A percentile compares a stretch with the other conserved stretches of the same genome.
Evolutionary conservation across 2,797 vertebrate genomes (phyloP).

Genomic region (Orientallactaga sibirica): DNA sequence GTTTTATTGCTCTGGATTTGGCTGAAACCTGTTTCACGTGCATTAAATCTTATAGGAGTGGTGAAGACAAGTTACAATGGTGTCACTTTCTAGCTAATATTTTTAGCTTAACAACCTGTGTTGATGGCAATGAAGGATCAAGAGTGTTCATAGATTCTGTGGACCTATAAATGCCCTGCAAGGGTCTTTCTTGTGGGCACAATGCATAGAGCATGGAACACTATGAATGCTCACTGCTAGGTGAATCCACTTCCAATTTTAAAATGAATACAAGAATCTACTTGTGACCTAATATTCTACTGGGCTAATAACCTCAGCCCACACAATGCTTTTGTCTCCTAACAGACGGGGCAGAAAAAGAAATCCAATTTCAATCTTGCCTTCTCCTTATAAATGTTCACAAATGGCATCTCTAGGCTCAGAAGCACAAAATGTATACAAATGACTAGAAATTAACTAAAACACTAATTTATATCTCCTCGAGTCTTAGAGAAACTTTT

Average conservation of each 20-base stretch:
- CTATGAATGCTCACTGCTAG: not conserved
- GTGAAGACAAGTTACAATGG: slow-evolving; percentile 43
- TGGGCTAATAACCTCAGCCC: not conserved
- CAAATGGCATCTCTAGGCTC: not conserved
- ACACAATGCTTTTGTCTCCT: not conserved
- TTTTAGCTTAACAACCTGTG: slow-evolving; percentile 37
- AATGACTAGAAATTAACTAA: slow-evolving; percentile 38
- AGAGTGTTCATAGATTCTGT: not conserved
- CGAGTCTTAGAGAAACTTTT: slow-evolving; percentile 59
- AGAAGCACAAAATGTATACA: slow-evolving; percentile 53
- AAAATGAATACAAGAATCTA: slow-evolving; percentile 17
- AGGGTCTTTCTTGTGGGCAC: not conserved
- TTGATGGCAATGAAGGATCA: not conserved
- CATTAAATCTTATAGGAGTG: not conserved
- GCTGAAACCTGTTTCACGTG: not conserved
- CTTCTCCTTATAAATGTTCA: slow-evolving; percentile 46
- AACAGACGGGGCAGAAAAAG: not conserved
- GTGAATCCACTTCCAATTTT: not conserved
- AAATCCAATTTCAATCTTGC: slow-evolving; percentile 8
- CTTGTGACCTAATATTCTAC: slow-evolving; percentile 25
- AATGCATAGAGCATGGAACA: not conserved
- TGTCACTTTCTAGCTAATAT: not conserved
- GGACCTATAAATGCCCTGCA: not conserved
- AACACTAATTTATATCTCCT: slow-evolving; percentile 43
- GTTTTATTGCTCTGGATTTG: slow-evolving; percentile 18